These are phyloP conservation scores for Neoascia interrupta DNA, from an alignment of 2,888 invertebrate genomes.

Conservation along the genomic window DNA sequence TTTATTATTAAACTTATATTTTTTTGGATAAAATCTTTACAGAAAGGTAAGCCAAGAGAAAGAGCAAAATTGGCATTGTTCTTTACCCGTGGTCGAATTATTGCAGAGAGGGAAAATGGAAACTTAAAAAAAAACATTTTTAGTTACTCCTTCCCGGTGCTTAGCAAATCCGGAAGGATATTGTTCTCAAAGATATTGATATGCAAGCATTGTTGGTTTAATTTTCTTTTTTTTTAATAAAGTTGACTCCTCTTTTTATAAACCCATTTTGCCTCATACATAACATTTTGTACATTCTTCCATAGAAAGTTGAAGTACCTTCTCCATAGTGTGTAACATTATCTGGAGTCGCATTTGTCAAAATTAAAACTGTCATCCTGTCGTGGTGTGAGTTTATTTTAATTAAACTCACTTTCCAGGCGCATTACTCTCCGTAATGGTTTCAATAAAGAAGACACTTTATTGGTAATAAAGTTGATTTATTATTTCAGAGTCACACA, in stretches of 20 bases:
- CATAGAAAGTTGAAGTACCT: not conserved
- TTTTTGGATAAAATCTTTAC: not conserved
- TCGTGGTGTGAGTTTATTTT: slow-evolving; percentile 50
- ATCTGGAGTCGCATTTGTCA: slow-evolving; percentile 14
- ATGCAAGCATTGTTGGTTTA: too few relatives aligned
- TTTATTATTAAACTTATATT: not conserved
- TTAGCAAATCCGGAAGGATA: too few relatives aligned
- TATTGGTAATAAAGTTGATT: slow-evolving; percentile 63
- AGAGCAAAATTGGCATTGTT: not conserved
- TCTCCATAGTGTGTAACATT: not conserved
- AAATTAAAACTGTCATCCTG: slow-evolving; percentile 32
- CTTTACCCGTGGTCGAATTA: too few relatives aligned
- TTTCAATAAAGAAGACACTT: slow-evolving; percentile 61
- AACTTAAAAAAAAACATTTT: too few relatives aligned
- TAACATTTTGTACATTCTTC: too few relatives aligned
- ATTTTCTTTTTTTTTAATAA: too few relatives aligned
- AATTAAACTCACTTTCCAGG: slow-evolving; percentile 41
- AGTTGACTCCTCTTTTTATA: too few relatives aligned
- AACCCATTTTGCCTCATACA: too few relatives aligned
- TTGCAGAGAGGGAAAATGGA: not conserved
- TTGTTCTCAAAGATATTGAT: too few relatives aligned
- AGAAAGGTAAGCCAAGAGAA: not conserved
- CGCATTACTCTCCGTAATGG: slow-evolving; percentile 59
- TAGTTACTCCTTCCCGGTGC: too few relatives aligned
- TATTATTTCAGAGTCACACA: slow-evolving; percentile 42